A percentile compares a stretch with the other conserved stretches of the same genome.
phyloP scores from a whole-genome alignment of 2,113 vertebrate genomes.

The Falco punctatus region DNA sequence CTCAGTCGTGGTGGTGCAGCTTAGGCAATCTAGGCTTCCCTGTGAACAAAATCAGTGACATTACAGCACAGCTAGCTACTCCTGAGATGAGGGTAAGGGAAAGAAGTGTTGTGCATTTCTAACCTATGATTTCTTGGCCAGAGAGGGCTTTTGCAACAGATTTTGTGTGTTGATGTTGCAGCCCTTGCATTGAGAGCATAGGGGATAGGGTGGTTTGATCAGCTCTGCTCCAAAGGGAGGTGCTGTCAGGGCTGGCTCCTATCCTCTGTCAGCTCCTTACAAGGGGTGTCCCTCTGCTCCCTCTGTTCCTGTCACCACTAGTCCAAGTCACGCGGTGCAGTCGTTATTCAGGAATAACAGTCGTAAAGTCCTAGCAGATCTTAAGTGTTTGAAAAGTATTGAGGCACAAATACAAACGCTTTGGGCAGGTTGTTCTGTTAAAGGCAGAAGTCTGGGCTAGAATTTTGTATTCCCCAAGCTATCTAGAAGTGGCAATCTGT shows the following conservation, averaged over 20 bases:
- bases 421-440: background rate
- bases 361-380: background rate
- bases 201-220: background rate
- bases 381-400: background rate
- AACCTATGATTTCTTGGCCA: background rate
- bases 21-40: background rate
- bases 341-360: background rate
- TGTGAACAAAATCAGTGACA: background rate
- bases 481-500: fast-evolving
- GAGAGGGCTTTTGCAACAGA: background rate
- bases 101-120: background rate
- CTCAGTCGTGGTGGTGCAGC: background rate
- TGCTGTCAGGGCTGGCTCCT: background rate
- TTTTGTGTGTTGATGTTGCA: background rate
- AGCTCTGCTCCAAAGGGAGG: background rate
- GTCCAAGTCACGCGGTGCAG: background rate
- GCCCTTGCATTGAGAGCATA: background rate
- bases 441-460: background rate
- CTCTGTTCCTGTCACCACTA: background rate
- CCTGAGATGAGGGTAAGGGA: background rate
- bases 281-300: background rate
- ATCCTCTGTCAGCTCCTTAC: background rate
- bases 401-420: background rate
- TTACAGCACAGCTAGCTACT: background rate
- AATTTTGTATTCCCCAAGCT: background rate